Evolutionary conservation across 2,113 vertebrate genomes (phyloP), one percentile per base, ranked within the genome.

Genomic region (Oxygymnocypris stewartii): DNA sequence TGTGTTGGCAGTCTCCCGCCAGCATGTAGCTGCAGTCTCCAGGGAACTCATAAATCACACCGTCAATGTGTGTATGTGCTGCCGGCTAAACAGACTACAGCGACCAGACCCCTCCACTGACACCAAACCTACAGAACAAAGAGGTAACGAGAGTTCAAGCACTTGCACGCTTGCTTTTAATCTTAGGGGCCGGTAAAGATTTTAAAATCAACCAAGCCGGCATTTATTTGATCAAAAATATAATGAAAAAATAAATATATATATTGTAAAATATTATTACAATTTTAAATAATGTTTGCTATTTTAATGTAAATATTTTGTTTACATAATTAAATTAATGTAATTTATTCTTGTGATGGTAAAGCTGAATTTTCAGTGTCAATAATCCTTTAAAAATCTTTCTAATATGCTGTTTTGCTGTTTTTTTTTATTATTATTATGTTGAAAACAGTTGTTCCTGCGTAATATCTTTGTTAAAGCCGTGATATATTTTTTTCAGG

Each of bases 21-120:
- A 99, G 91, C 71, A 98, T 92, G 87, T 99, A 99, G 90, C 97
- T 98, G 89, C 98, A 99, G 78, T 96, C 95, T 54, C 98, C 98
- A 10, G 95, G 93, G 85, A 99, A 99, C 90, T 90, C 92, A 65
- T 98, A 99, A 79, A 99, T 92, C 81, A 91, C 96, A 1, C 94
- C 96, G 82, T 99, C 98, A 99, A 99, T 0, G 97, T 98, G 89
- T 96, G 96, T 87, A 99, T 84, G 67, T 97, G 94, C 88, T 96
- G 91, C 2, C 88, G 92, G 78, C 97, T 97, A 14, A 99, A 99
- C 84, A 99, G 93, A 89, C 97, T 99, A 91, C 98, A 99, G 28
- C 96, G 94, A 16, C 93, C 94, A 5, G 75, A 87, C 1, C 90
- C 67, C 0, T 89, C 87, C 23, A 90, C 73, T 80, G 59, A 86